Evolutionary conservation across 2,797 vertebrate genomes (phyloP).

Genomic region (Menidia menidia): DNA sequence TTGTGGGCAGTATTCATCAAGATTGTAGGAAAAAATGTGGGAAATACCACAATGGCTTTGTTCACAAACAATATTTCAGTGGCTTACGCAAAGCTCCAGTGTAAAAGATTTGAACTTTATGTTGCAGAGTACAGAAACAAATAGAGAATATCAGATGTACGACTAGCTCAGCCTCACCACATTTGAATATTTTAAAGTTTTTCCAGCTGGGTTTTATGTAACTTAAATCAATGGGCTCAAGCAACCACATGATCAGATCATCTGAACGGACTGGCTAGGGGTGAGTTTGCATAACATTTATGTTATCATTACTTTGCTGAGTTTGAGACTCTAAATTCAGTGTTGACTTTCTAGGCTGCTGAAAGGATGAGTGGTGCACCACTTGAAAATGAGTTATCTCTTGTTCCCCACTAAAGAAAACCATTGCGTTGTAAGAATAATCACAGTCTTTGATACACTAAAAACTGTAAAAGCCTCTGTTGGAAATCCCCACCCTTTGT

Average conservation of each 20-base stretch:
- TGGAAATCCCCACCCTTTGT: slow-evolving; percentile 64
- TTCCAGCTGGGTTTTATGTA: not conserved
- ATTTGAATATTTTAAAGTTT: not conserved
- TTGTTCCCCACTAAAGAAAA: slow-evolving; percentile 45
- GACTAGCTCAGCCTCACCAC: not conserved
- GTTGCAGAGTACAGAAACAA: not conserved
- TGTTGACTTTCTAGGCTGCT: slow-evolving; percentile 14
- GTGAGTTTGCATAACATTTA: not conserved
- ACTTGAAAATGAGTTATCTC: slow-evolving; percentile 33
- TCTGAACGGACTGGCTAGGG: not conserved
- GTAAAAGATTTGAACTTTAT: not conserved
- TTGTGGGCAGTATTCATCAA: not conserved
- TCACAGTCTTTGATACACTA: slow-evolving; percentile 40
- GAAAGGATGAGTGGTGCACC: slow-evolving; percentile 5
- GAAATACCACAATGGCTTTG: not conserved
- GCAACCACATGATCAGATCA: not conserved
- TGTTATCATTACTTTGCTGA: not conserved
- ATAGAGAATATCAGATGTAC: not conserved
- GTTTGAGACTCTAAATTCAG: not conserved
- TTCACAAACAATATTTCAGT: not conserved
- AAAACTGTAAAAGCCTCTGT: slow-evolving; percentile 44
- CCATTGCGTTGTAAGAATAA: slow-evolving; percentile 32
- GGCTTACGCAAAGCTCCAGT: not conserved
- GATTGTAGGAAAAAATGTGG: not conserved
- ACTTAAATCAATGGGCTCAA: not conserved